Evolutionary conservation across 2,797 vertebrate genomes (phyloP).

Genomic region (Emys orbicularis): DNA sequence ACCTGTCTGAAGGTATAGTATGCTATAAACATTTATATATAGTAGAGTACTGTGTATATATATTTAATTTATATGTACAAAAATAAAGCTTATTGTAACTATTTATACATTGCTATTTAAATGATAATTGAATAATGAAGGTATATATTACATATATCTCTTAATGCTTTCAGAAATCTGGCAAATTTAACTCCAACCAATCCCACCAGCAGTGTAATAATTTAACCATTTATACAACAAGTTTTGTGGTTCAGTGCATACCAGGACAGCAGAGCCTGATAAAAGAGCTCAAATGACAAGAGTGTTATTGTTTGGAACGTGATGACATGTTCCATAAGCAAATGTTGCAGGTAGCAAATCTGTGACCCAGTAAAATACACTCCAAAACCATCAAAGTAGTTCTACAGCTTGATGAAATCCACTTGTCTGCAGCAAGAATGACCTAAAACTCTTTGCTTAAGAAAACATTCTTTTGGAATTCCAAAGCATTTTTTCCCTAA

Average conservation of each 20-base stretch:
- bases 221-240: not conserved
- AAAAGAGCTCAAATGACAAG: conserved; percentile 58
- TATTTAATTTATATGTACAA: not conserved
- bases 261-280: conserved; percentile 46
- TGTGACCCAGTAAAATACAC: conserved; percentile 63
- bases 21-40: not conserved
- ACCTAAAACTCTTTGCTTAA: conserved; percentile 57
- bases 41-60: not conserved
- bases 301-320: conserved; percentile 59
- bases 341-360: conserved; percentile 64
- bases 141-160: not conserved
- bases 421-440: conserved; percentile 46
- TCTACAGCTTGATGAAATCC: conserved; percentile 59
- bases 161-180: not conserved
- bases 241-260: conserved; percentile 54
- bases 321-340: conserved; percentile 70
- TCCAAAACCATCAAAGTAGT: conserved; percentile 66
- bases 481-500: conserved; percentile 72
- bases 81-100: not conserved
- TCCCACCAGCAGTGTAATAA: conserved; percentile 44
- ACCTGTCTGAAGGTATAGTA: not conserved
- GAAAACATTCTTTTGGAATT: conserved; percentile 43
- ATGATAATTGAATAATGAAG: not conserved
- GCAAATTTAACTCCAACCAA: not conserved
- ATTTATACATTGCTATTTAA: not conserved